Evolutionary conservation across 2,888 invertebrate genomes (phyloP), one percentile per base, ranked within the genome.

Genomic region (Pheosia gnoma): DNA sequence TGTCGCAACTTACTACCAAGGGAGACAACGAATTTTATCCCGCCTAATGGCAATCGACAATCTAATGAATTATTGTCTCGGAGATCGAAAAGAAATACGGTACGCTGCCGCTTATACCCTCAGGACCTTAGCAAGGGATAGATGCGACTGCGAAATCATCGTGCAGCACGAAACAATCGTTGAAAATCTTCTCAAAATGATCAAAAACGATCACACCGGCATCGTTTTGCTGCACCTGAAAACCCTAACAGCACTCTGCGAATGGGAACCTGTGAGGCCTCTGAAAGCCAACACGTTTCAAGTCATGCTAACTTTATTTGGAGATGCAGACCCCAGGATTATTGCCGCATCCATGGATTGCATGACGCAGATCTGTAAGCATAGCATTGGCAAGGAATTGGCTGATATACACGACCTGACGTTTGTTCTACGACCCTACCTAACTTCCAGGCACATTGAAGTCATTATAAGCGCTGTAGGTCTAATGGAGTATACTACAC

Each of bases 271-370:
- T 0, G 80, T 78, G 0, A 67, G 73, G 3, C 76, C 90, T 0
- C 68, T 93, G 10, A 88, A 84, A 74, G 84, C 81, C 0, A 92
- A 92, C 67, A 91, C 87, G 0, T 93, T 91, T 57, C 87, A 88
- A 61, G 53, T 88, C 0, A 87, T 91, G 88, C 67, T 83, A 4
- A 73, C 75, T 0, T 67, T 91, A 0, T 86, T 92, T 54, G 61
- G 79, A 0, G 75, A 84, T 11, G n/a, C 65, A 0, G 86, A 90
- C 36, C 71, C 79, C 0, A 77, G 81, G 49, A 85, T 93, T 2
- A 75, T 86, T 0, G 75, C 85, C 3, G 81, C 78, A 0, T 84
- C 91, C 0, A 88, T 93, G 89, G 85, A 91, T 43, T 88, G 88
- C 58, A 84, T 91, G 87, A 51, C 87, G 0, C 89, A 91, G 58